Evolutionary conservation across 2,797 vertebrate genomes (phyloP), one percentile per base, ranked within the genome.

Genomic region (Crenichthys baileyi): DNA sequence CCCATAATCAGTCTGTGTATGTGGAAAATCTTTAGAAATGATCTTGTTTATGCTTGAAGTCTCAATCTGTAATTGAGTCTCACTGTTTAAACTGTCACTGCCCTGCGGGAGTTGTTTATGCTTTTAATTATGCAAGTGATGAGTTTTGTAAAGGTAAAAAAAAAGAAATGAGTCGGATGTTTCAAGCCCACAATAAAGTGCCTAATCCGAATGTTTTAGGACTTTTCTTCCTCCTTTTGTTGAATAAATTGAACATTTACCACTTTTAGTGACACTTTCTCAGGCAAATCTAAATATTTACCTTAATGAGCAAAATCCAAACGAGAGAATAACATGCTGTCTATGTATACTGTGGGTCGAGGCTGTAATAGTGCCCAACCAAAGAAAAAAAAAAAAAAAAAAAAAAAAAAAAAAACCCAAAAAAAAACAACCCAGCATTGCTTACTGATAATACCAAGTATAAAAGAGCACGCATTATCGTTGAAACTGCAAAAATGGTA

Each of bases 51-150:
- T 75, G 56, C 72, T 80, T 79, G 67, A 85, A 87, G 70, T 13
- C 6, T 31, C 77, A 83, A 51, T 83, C 63, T 85, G 60, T 78
- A 72, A 87, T 78, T 80, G 81, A 75, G 65, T 68, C 6, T 71
- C 76, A 76, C 48, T 79, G 75, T 79, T 58, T 70, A 70, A 77
- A 13, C 63, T 82, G 79, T 80, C 53, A 44, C 48, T 61, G 20
- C 79, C 79, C 58, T 55, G 39, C 65, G 73, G 72, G 76, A n/a
- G 78, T 90, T 88, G 87, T 91, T 90, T 88, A 81, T 88, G 81
- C 85, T 90, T 88, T 85, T 72, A 83, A 84, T 87, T 77, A 70
- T 75, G 72, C 18, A 20, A 79, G 70, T 75, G 71, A 70, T 5
- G 67, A 73, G 65, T 61, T 48, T 68, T 65, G 41, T 79, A 53